phyloP scores from a whole-genome alignment of 2,797 vertebrate genomes.

The Serranus cabrilla region DNA sequence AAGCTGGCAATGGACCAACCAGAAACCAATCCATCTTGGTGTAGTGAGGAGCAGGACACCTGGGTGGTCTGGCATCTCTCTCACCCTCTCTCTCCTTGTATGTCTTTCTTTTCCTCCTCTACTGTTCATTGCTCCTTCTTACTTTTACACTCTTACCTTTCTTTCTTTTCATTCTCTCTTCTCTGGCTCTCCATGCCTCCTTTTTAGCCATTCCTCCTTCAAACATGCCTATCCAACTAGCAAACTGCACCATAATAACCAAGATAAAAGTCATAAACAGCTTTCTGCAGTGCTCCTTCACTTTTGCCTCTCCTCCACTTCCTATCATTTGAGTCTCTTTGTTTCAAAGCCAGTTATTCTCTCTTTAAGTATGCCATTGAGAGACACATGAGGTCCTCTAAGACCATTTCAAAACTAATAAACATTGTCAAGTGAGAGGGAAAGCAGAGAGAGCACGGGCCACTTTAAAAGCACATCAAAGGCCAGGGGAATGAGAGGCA shows the following conservation, averaged over 20 bases:
- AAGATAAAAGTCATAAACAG: slow-evolving; percentile 91
- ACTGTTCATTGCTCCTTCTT: slow-evolving; percentile 15
- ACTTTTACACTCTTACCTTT: slow-evolving; percentile 60
- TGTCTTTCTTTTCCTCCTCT: slow-evolving; percentile 47
- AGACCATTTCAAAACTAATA: slow-evolving; percentile 94
- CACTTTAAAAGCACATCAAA: slow-evolving; percentile 94
- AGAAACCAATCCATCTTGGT: slow-evolving; percentile 62
- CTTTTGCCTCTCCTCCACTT: slow-evolving; percentile 57
- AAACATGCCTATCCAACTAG: slow-evolving; percentile 70
- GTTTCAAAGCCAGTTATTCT: slow-evolving; percentile 69
- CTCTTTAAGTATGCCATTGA: slow-evolving; percentile 69
- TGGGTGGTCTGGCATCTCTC: slow-evolving; percentile 91
- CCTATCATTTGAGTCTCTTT: slow-evolving; percentile 54
- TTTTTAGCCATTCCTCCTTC: slow-evolving; percentile 4
- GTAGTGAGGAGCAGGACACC: slow-evolving; percentile 68
- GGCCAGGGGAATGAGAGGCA: slow-evolving; percentile 71
- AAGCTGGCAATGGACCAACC: slow-evolving; percentile 38
- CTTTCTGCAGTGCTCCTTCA: slow-evolving; percentile 63
- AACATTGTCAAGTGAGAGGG: slow-evolving; percentile 94
- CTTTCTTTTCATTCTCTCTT: slow-evolving; percentile 61
- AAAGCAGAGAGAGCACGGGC: slow-evolving; percentile 88
- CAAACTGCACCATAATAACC: slow-evolving; percentile 85
- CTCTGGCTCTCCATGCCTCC: not conserved
- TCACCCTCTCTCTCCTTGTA: slow-evolving; percentile 57
- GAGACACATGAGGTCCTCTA: slow-evolving; percentile 90